Base-by-base conservation (phyloP, 2,113 vertebrate genomes). In the Anser cygnoides region DNA sequence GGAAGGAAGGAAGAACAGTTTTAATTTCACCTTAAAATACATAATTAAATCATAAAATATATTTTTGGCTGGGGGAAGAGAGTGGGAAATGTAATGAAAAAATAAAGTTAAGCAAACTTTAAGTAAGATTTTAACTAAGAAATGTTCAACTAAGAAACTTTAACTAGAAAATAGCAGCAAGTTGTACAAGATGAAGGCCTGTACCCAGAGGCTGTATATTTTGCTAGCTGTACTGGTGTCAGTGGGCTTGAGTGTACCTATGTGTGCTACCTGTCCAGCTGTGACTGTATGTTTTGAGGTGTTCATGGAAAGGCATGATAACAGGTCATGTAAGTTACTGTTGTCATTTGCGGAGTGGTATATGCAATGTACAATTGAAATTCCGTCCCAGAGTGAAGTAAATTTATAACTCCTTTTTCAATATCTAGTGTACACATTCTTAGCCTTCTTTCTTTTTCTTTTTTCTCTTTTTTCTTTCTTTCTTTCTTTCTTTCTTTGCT, bases 341-440 rank as follows among this genome's bases (percentile, higher is more conserved):
- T 20, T 76, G 49, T 46, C 11, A 39, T 87, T 78, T 91, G 21
- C 57, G 84, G 2, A 74, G 26, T 62, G 39, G 13, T 37, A 63
- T 0, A 0, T 41, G 26, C 57, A 52, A 25, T 54, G 21, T 16
- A 86, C 52, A 25, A 3, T 13, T 31, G 55, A 66, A 82, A 12
- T 58, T 73, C 33, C 83, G 66, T 66, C 71, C 62, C 73, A 14
- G 5, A 39, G 54, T 43, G 67, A 81, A 77, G 18, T 31, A 71
- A 67, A 70, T 23, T 49, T 49, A 0, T 88, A 62, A 31, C 37
- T 86, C 46, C 28, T 74, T 65, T 43, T 87, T 90, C 39, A 22
- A 2, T 78, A 21, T 31, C 17, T 62, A 59, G 18, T 16, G 12
- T 58, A 21, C 39, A 67, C 20, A 10, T 5, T 65, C 39, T 65